Conservation (phyloP, 1,140 invertebrate species). For the Drosophila albomicans region DNA sequence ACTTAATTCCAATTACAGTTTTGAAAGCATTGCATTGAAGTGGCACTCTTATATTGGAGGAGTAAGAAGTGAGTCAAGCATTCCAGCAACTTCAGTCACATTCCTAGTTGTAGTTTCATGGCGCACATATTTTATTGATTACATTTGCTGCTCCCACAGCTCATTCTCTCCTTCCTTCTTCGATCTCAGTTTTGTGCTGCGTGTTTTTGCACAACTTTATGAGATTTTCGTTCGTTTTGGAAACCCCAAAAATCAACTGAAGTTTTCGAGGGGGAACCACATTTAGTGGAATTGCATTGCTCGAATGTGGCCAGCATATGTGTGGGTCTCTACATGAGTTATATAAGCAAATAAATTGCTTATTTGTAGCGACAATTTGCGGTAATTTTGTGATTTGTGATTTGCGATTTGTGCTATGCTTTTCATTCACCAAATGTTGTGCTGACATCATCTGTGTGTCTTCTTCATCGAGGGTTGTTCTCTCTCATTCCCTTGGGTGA, state of each 20-base stretch:
- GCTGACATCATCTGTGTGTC: constrained; percentile 69
- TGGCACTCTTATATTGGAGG: not conserved
- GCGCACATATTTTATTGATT: constrained; percentile 80
- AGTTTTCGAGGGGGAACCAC: constrained; percentile 12
- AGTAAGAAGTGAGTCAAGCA: constrained; percentile 13
- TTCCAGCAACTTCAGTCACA: constrained; percentile 29
- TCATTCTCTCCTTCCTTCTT: constrained; percentile 4
- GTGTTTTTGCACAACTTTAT: constrained; percentile 78
- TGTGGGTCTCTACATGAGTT: constrained; percentile 42
- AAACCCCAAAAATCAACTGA: constrained; percentile 45
- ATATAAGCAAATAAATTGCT: constrained; percentile 81
- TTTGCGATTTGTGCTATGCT: constrained; percentile 64
- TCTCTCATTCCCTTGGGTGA: constrained; percentile 28
- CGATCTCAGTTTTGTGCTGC: constrained; percentile 25
- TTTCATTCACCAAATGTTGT: constrained; percentile 26
- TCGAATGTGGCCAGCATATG: constrained; percentile 14
- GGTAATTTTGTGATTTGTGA: constrained; percentile 81
- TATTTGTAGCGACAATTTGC: constrained; percentile 84
- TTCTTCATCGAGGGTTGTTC: constrained; percentile 31
- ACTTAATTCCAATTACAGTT: constrained; percentile 25
- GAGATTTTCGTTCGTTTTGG: constrained; percentile 56
- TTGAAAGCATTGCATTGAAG: constrained; percentile 16
- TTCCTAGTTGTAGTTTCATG: constrained; percentile 53
- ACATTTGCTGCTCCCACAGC: constrained; percentile 54
- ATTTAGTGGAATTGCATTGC: constrained; percentile 52